Percentiles rank a stretch among this genome's conserved stretches.
phyloP scores from a whole-genome alignment of 1,140 invertebrate species.

The Chironomus tepperi region DNA sequence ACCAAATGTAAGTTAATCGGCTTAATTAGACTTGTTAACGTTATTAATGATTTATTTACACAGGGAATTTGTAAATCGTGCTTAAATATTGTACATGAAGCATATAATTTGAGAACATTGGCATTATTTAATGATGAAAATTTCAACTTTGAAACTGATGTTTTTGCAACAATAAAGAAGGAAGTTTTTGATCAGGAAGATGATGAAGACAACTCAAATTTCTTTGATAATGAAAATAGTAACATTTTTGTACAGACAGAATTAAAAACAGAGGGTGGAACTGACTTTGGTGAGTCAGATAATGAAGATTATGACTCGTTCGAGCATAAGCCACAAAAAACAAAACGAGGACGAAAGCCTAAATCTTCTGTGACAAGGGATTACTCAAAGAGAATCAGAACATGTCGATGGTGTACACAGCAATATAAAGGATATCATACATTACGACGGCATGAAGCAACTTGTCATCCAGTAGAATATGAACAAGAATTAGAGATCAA shows the following conservation, averaged over 20 bases:
- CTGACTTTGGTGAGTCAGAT: neutral
- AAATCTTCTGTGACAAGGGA: neutral
- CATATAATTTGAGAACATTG: neutral
- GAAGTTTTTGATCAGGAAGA: neutral
- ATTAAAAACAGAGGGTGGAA: neutral
- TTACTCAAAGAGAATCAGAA: neutral
- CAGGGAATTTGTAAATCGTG: neutral
- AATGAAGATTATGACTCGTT: neutral
- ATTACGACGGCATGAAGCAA: neutral
- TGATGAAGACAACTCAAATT: neutral
- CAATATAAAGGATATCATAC: slow-evolving; percentile 14
- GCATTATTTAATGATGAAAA: slow-evolving; percentile 8
- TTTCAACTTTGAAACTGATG: neutral
- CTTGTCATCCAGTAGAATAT: neutral
- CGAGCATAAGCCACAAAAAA: neutral
- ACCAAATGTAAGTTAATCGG: neutral
- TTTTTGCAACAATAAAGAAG: neutral
- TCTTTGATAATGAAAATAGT: neutral
- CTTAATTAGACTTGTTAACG: neutral
- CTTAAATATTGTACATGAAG: neutral
- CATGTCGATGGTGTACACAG: neutral
- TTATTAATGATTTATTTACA: neutral
- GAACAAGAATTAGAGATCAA: neutral
- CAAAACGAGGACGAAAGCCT: neutral
- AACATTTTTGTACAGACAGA: neutral